A percentile compares a stretch with the other conserved stretches of the same genome.
phyloP scores from a whole-genome alignment of 2,888 invertebrate species.

The Dendrolimus pini region DNA sequence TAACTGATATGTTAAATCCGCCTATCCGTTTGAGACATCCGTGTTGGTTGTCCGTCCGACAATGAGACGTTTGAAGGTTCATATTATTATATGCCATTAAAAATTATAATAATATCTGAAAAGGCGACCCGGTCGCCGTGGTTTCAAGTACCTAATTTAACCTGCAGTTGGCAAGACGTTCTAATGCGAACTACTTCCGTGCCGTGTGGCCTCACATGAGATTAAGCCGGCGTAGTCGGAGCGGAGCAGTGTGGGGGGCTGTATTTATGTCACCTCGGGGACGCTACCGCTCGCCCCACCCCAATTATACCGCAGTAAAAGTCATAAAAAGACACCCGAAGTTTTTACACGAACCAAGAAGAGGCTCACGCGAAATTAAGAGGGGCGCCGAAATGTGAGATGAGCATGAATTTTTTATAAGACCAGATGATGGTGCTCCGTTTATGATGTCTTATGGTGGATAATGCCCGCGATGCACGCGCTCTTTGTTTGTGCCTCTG shows the following conservation, averaged over 20 bases:
- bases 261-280: constrained; percentile 77
- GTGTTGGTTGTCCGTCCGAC: no score
- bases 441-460: constrained; percentile 75
- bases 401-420: constrained; percentile 77
- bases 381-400: constrained; percentile 77
- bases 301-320: constrained; percentile 78
- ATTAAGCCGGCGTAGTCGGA: constrained; percentile 64
- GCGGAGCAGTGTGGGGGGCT: constrained; percentile 52
- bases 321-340: constrained; percentile 77
- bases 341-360: constrained; percentile 75
- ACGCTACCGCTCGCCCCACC: constrained; percentile 70
- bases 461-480: constrained; percentile 69
- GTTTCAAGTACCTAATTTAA: constrained; percentile 19
- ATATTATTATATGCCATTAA: no score
- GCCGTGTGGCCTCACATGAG: constrained; percentile 67
- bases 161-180: constrained; percentile 41
- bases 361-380: constrained; percentile 75
- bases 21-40: no score
- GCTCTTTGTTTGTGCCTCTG: constrained; percentile 59
- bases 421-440: constrained; percentile 73
- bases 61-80: no score
- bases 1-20: no score
- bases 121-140: background rate
- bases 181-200: constrained; percentile 55
- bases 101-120: background rate